Conservation (phyloP, 2,113 vertebrate genomes). For the Melozone crissalis region DNA sequence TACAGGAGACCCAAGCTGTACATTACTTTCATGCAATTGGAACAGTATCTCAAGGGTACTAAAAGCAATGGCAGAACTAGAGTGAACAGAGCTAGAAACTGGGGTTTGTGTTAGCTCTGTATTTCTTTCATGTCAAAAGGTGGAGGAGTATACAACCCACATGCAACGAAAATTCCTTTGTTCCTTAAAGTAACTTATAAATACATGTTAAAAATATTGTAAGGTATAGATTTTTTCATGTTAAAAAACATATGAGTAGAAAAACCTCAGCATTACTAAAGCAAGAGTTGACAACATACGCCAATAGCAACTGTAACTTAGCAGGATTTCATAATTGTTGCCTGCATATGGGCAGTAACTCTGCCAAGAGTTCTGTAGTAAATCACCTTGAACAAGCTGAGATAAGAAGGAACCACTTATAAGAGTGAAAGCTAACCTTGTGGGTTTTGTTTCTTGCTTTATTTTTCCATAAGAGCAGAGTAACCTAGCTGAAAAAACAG, state of each 20-base stretch:
- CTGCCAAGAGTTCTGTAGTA: neutral
- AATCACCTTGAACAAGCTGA: neutral
- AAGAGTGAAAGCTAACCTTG: neutral
- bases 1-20: neutral
- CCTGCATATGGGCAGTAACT: neutral
- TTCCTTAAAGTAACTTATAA: neutral
- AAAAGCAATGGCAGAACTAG: neutral
- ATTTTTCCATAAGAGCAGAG: neutral
- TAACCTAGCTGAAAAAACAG: neutral
- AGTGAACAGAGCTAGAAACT: neutral
- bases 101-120: neutral
- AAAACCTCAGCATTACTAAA: neutral
- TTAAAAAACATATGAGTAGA: neutral
- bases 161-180: neutral
- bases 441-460: neutral
- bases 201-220: neutral
- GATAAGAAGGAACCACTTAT: neutral
- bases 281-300: neutral
- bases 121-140: neutral
- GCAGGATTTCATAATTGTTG: neutral
- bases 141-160: neutral
- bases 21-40: neutral
- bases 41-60: neutral
- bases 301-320: neutral
- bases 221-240: neutral